Evolutionary conservation across 2,888 invertebrate genomes (phyloP).

Genomic region (Dynastes grantii): DNA sequence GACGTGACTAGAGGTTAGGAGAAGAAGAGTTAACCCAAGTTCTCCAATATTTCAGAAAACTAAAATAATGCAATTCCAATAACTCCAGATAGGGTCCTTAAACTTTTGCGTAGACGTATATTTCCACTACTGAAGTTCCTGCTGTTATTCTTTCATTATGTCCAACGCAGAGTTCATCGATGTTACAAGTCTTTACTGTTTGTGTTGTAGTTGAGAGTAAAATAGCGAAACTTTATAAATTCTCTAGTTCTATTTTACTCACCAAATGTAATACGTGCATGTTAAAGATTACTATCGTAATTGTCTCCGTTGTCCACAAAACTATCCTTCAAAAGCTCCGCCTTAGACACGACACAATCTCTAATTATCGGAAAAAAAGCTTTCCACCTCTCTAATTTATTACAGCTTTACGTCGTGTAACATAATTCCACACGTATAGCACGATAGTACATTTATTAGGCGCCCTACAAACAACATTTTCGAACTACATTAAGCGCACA

Average conservation of each 20-base stretch:
- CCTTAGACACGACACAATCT: neutral
- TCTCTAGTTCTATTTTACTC: neutral
- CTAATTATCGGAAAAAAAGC: neutral
- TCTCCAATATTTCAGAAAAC: no score
- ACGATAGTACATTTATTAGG: neutral
- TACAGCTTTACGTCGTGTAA: neutral
- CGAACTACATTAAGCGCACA: constrained; percentile 10
- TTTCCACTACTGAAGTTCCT: no score
- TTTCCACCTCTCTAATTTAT: constrained; percentile 1
- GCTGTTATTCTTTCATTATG: no score
- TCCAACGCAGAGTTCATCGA: neutral
- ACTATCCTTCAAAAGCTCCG: neutral
- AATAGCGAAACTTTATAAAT: neutral
- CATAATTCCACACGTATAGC: neutral
- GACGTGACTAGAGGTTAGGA: no score
- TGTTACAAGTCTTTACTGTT: neutral
- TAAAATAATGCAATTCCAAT: no score
- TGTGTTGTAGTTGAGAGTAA: neutral
- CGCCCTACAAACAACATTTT: constrained; percentile 2
- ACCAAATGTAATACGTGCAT: neutral
- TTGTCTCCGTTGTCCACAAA: neutral
- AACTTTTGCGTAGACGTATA: no score
- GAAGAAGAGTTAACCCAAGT: no score
- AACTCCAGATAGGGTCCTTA: no score
- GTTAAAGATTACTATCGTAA: neutral